A percentile compares a stretch with the other conserved stretches of the same genome.
Evolutionary conservation across 2,113 vertebrate genomes (phyloP).

Genomic region (Aythya baeri): DNA sequence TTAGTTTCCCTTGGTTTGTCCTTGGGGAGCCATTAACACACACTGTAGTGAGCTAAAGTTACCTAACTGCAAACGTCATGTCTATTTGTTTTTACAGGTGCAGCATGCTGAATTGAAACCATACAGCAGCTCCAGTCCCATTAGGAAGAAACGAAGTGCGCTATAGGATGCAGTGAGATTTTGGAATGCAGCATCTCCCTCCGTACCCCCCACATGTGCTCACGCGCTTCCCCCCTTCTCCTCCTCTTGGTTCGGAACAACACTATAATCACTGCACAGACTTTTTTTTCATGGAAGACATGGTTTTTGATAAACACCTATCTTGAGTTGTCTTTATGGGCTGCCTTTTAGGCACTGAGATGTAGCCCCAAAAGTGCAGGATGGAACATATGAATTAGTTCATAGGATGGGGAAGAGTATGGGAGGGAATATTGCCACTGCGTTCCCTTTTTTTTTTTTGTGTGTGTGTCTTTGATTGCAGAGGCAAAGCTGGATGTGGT

Average conservation of each 20-base stretch:
- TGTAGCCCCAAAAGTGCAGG: background rate
- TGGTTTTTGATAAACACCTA: background rate
- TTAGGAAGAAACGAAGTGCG: constrained; percentile 85
- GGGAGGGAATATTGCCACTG: background rate
- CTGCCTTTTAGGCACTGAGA: background rate
- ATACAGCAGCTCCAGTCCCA: constrained; percentile 81
- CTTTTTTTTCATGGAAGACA: background rate
- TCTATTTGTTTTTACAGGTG: constrained; percentile 98
- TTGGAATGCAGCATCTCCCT: background rate
- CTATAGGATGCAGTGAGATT: constrained; percentile 33
- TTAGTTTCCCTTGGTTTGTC: constrained; percentile 82
- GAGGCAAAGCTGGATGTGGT: background rate
- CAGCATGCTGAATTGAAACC: constrained; percentile 87
- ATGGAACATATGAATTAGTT: background rate
- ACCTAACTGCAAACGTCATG: constrained; percentile 85
- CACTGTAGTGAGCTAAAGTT: constrained; percentile 87
- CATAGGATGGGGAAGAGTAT: background rate
- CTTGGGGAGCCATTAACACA: constrained; percentile 92
- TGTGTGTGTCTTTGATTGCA: background rate
- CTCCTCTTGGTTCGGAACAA: background rate
- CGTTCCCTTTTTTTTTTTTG: background rate
- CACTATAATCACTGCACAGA: background rate
- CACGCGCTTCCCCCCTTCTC: background rate
- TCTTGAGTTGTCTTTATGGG: background rate
- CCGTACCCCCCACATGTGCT: rapidly evolving